Percentiles rank a stretch among this genome's conserved stretches.
Evolutionary conservation across 2,797 vertebrate genomes (phyloP).

Genomic region (Salarias fasciatus): DNA sequence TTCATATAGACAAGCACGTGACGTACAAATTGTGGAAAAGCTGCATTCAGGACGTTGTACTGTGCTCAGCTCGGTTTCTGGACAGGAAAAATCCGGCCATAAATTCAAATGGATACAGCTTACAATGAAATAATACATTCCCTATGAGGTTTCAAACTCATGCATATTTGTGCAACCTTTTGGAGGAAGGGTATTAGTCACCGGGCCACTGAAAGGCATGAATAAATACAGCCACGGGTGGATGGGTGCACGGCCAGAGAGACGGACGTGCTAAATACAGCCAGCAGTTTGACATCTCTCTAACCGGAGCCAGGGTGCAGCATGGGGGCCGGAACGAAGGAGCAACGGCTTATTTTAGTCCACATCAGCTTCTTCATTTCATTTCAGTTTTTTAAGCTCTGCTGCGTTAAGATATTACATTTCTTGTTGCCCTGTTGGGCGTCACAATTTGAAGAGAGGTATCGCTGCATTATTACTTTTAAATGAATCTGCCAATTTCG

Average conservation of each 20-base stretch:
- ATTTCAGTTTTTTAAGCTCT: conserved; percentile 48
- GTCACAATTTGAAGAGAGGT: conserved; percentile 4
- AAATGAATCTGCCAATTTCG: conserved; percentile 6
- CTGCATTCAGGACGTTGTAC: conserved; percentile 3
- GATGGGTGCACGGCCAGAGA: conserved; percentile 48
- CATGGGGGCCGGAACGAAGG: neutral
- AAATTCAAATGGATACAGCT: conserved; percentile 15
- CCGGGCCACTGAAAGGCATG: conserved; percentile 53
- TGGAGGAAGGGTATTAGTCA: conserved; percentile 50
- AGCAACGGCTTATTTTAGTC: conserved; percentile 18
- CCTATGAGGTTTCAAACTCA: conserved; percentile 28
- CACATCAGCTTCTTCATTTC: conserved; percentile 45
- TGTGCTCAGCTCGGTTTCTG: neutral
- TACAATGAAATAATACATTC: conserved; percentile 10
- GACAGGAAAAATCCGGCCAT: neutral
- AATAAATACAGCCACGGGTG: conserved; percentile 64
- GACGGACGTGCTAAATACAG: conserved; percentile 59
- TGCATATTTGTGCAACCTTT: conserved; percentile 51
- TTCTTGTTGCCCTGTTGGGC: conserved; percentile 10
- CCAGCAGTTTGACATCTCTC: conserved; percentile 62
- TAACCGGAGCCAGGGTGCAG: conserved; percentile 29
- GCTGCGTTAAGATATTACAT: conserved; percentile 15
- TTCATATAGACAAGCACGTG: conserved; percentile 15
- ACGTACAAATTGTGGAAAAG: conserved; percentile 3
- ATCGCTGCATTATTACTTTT: neutral